These are phyloP conservation scores for Phaonia tiefii DNA, from an alignment of 2,888 invertebrate species.

Conservation along the genomic window DNA sequence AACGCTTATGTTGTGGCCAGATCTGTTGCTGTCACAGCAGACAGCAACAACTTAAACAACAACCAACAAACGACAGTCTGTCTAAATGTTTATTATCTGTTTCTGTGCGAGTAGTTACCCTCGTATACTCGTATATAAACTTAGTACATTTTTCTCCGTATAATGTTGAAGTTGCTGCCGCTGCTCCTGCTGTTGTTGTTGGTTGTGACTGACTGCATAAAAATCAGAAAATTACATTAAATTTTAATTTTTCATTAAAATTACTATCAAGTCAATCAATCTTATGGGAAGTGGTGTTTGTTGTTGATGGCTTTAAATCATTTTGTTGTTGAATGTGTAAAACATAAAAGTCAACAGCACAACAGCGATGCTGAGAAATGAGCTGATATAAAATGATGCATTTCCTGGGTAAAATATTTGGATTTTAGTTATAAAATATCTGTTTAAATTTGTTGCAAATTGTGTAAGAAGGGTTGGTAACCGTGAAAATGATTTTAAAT, in stretches of 20 bases:
- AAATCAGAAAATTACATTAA: conserved; percentile 56
- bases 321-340: not conserved
- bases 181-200: not conserved
- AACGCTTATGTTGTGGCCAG: conserved; percentile 48
- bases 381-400: conserved; percentile 22
- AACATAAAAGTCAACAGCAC: not conserved
- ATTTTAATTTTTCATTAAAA: conserved; percentile 66
- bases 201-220: conserved; percentile 12
- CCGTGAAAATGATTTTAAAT: too few species aligned
- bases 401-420: conserved; percentile 38
- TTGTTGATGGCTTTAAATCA: conserved; percentile 1
- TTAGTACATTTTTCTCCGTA: conserved; percentile 27
- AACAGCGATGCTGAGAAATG: too few species aligned
- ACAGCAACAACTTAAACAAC: too few species aligned
- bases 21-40: not conserved
- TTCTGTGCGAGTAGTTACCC: not conserved
- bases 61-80: not conserved
- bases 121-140: not conserved
- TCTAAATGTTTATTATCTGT: conserved; percentile 41
- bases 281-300: conserved; percentile 55
- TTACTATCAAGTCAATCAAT: conserved; percentile 67
- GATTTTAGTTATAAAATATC: conserved; percentile 36
- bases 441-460: too few species aligned
- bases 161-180: conserved; percentile 3
- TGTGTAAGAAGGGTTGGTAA: too few species aligned